phyloP scores from a whole-genome alignment of 2,888 invertebrate species.

The Suillia variegata region DNA sequence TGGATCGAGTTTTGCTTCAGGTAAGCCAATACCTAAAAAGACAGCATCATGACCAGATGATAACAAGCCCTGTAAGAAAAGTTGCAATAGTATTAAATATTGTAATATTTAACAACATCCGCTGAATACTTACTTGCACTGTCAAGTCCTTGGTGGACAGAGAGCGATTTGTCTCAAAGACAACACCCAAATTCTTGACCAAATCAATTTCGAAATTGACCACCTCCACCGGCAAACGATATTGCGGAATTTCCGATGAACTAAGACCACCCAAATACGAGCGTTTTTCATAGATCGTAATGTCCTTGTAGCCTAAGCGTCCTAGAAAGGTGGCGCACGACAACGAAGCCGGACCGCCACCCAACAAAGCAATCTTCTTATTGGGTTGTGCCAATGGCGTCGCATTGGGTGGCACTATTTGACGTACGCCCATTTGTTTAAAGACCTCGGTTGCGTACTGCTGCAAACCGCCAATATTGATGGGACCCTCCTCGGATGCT shows the following conservation, averaged over 20 bases:
- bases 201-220: slow-evolving; percentile 92
- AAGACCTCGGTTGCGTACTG: slow-evolving; percentile 97
- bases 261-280: slow-evolving; percentile 89
- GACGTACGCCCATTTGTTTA: slow-evolving; percentile 90
- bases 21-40: slow-evolving; percentile 87
- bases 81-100: too few relatives aligned
- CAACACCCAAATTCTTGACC: slow-evolving; percentile 91
- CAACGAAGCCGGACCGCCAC: slow-evolving; percentile 95
- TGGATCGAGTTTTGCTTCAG: slow-evolving; percentile 82
- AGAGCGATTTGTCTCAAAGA: slow-evolving; percentile 75
- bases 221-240: slow-evolving; percentile 88
- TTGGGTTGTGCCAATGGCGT: slow-evolving; percentile 62
- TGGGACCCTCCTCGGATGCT: slow-evolving; percentile 95
- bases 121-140: slow-evolving; percentile 66
- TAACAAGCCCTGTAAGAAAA: slow-evolving; percentile 67
- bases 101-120: too few relatives aligned
- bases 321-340: slow-evolving; percentile 97
- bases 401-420: slow-evolving; percentile 79
- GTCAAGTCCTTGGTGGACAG: slow-evolving; percentile 77
- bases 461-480: slow-evolving; percentile 98
- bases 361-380: slow-evolving; percentile 79
- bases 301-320: slow-evolving; percentile 86
- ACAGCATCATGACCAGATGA: slow-evolving; percentile 75
- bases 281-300: slow-evolving; percentile 92
- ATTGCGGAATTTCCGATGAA: slow-evolving; percentile 95